These are phyloP conservation scores for Chloroceryle aenea DNA, from an alignment of 2,113 vertebrate genomes.

Conservation along the genomic window DNA sequence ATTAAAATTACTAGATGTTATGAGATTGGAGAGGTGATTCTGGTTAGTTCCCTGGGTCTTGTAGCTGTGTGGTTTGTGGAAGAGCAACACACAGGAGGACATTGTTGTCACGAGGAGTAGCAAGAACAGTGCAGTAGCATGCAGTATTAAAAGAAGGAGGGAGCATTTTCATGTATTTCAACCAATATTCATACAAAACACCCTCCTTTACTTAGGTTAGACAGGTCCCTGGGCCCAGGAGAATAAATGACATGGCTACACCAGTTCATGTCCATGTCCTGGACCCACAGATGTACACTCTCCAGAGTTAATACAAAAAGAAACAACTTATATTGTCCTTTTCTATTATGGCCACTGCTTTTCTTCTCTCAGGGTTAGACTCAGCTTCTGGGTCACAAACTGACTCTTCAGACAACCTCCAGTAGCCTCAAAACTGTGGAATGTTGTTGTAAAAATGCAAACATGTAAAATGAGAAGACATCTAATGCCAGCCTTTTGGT, in stretches of 20 bases:
- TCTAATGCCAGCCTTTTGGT: constrained; percentile 48
- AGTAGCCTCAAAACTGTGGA: constrained; percentile 35
- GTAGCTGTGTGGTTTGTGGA: background rate
- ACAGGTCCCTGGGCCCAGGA: background rate
- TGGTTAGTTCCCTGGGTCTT: background rate
- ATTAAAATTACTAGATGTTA: background rate
- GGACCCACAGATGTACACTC: background rate
- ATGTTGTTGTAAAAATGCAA: constrained; percentile 59
- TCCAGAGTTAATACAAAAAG: background rate
- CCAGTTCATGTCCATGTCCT: background rate
- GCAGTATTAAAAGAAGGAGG: background rate
- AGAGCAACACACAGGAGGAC: background rate
- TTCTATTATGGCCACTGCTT: background rate
- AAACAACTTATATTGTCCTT: background rate
- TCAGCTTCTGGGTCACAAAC: background rate
- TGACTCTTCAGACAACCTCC: background rate
- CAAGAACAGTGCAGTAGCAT: background rate
- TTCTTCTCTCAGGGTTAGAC: background rate
- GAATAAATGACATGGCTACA: background rate
- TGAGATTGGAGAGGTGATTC: background rate
- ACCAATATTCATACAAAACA: background rate
- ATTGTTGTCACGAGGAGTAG: accelerated
- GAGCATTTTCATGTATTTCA: background rate
- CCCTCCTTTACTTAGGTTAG: background rate
- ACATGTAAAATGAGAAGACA: constrained; percentile 55